Evolutionary conservation across 2,888 invertebrate species (phyloP).

Genomic region (Synergus umbraculus): DNA sequence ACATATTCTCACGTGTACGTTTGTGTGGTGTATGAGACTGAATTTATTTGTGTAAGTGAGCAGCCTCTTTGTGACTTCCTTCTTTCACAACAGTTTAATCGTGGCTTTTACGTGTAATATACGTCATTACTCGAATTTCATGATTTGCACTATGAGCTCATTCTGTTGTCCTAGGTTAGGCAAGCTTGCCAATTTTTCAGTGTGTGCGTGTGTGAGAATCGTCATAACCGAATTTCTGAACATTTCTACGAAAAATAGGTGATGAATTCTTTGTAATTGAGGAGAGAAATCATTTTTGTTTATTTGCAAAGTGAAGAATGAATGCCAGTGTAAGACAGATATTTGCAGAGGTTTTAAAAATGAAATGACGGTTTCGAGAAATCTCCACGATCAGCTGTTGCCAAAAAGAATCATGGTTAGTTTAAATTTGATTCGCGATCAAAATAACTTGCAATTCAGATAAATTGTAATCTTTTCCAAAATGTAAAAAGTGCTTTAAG

Average conservation of each 20-base stretch:
- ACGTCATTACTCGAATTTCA: slow-evolving; percentile 23
- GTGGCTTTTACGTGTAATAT: slow-evolving; percentile 42
- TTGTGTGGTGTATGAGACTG: slow-evolving; percentile 35
- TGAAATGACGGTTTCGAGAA: background rate
- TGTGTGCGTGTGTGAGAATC: background rate
- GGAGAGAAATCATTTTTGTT: background rate
- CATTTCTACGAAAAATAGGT: background rate
- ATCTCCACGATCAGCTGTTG: background rate
- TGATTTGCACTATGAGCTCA: slow-evolving; percentile 4
- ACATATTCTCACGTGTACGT: slow-evolving; percentile 41
- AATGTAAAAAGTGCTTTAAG: too few relatives aligned
- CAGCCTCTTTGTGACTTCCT: slow-evolving; percentile 34
- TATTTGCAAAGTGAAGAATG: background rate
- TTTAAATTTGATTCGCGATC: background rate
- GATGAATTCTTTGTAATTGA: background rate
- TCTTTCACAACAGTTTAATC: slow-evolving; percentile 51
- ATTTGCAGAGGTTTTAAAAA: background rate
- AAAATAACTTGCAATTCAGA: background rate
- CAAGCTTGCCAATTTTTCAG: background rate
- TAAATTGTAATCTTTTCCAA: background rate
- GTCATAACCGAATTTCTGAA: background rate
- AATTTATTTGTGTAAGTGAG: slow-evolving; percentile 45
- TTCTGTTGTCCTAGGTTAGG: slow-evolving; percentile 26
- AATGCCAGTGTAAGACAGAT: background rate
- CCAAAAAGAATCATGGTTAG: slow-evolving; percentile 2